phyloP scores from a whole-genome alignment of 1,140 invertebrate species.

The Hirudo medicinalis region DNA sequence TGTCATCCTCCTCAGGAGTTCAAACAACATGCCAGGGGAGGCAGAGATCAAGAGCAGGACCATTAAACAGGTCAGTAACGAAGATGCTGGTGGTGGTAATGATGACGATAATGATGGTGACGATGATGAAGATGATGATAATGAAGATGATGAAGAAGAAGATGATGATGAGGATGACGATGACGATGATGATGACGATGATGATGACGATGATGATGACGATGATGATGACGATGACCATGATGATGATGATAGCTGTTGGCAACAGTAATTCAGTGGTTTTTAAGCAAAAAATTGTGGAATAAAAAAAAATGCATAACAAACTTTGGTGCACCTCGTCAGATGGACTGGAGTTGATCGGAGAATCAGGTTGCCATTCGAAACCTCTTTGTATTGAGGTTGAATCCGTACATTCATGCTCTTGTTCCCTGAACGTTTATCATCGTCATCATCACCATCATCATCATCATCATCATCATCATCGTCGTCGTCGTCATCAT shows the following conservation, averaged over 20 bases:
- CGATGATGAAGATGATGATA: not conserved
- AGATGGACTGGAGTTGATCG: no score
- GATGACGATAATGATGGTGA: not conserved
- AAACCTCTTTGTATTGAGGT: no score
- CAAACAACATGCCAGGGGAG: constrained; percentile 10
- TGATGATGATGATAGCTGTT: not conserved
- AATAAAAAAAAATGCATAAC: no score
- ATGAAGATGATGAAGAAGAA: not conserved
- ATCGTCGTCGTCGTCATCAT: no score
- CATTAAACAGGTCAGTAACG: constrained; percentile 11
- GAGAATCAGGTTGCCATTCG: no score
- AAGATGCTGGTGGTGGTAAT: not conserved
- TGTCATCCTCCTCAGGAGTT: constrained; percentile 4
- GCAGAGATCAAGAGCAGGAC: not conserved
- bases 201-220: not conserved
- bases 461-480: no score
- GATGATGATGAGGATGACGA: not conserved
- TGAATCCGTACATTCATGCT: no score
- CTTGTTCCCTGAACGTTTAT: no score
- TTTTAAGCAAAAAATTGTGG: no score
- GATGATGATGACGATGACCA: not conserved
- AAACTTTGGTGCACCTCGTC: no score
- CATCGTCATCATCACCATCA: no score
- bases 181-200: not conserved
- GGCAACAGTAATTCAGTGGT: not conserved